Evolutionary conservation across 2,113 vertebrate species (phyloP), one percentile per base, ranked within the genome.

Genomic region (Microtus pennsylvanicus): DNA sequence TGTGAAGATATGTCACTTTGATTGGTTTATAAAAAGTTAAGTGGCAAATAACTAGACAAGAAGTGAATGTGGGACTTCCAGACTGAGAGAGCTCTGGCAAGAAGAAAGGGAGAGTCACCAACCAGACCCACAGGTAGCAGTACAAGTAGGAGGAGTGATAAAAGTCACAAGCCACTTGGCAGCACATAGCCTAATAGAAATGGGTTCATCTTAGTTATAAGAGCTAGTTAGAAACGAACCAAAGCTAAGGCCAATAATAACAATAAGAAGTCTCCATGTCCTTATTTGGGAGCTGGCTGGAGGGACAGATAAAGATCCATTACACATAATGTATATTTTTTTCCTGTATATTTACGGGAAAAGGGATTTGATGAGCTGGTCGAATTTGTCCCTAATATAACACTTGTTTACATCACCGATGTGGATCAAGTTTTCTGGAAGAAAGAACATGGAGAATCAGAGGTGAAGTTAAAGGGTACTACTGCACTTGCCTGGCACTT

Each of bases 401-500:
- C 11, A 78, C 42, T 63, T 75, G 52, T 26, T 82, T 89, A 89
- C 26, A 91, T n/a, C 1, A 42, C 52, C 87, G 77, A 80, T 42
- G 74, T 67, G 91, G 28, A n/a, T 14, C 45, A 93, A 35, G 89
- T 75, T 86, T 96, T 63, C 61, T 17, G n/a, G 13, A 91, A n/a
- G 88, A 89, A 88, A 12, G 52, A 92, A 76, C 5, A 30, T 86
- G 12, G 2, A 35, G 42, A 42, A 83, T 28, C 45, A 2, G 7
- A 28, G 11, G 2, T 67, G 30, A 47, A 69, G 30, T 17, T 65
- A 26, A 45, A 35, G 30, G 45, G 45, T 14, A 50, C 3, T 70
- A 55, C 16, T 55, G 63, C 17, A 35, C 22, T 50, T 47, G 42
- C 14, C 63, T 35, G 5, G 6, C 3, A 52, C 12, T 87, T 69